Percentiles rank a stretch among this genome's conserved stretches.
Evolutionary conservation across 2,797 vertebrate species (phyloP).

Genomic region (Microctenopoma steveboyesi): DNA sequence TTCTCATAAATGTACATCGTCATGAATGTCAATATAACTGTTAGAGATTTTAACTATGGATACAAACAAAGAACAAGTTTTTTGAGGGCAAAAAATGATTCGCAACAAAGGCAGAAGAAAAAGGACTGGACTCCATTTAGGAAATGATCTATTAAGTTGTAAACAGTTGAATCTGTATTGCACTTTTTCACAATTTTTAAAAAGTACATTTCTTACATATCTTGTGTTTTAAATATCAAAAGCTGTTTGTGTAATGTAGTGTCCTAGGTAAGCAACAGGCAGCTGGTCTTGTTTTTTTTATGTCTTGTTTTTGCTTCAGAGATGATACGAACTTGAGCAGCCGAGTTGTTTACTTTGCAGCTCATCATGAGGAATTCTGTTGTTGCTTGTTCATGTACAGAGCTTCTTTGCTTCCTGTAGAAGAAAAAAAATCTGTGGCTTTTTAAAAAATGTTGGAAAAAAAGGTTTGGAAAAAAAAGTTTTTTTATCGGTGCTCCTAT

Average conservation of each 20-base stretch:
- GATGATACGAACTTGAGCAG: constrained; percentile 78
- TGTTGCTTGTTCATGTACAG: constrained; percentile 89
- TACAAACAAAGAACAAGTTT: constrained; percentile 74
- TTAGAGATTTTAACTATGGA: constrained; percentile 79
- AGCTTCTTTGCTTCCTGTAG: constrained; percentile 87
- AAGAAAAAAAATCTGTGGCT: constrained; percentile 83
- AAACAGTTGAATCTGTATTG: constrained; percentile 91
- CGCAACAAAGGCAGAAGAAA: constrained; percentile 62
- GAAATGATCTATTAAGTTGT: constrained; percentile 85
- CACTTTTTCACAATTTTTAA: constrained; percentile 94
- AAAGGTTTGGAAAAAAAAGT: constrained; percentile 70
- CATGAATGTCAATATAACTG: constrained; percentile 90
- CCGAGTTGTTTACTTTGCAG: constrained; percentile 73
- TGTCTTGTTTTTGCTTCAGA: constrained; percentile 76
- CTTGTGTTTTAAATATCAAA: constrained; percentile 91
- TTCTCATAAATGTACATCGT: constrained; percentile 83
- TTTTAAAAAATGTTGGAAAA: constrained; percentile 80
- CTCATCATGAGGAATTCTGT: constrained; percentile 81
- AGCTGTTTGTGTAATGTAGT: constrained; percentile 91
- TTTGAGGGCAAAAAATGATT: constrained; percentile 51
- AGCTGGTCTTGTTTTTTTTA: constrained; percentile 84
- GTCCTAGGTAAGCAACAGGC: constrained; percentile 86
- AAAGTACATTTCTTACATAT: constrained; percentile 93
- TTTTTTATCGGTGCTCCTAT: constrained; percentile 86
- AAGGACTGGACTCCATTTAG: constrained; percentile 78